These are phyloP conservation scores for Aproaerema taeniolella DNA, from an alignment of 2,888 invertebrate species.

Conservation along the genomic window DNA sequence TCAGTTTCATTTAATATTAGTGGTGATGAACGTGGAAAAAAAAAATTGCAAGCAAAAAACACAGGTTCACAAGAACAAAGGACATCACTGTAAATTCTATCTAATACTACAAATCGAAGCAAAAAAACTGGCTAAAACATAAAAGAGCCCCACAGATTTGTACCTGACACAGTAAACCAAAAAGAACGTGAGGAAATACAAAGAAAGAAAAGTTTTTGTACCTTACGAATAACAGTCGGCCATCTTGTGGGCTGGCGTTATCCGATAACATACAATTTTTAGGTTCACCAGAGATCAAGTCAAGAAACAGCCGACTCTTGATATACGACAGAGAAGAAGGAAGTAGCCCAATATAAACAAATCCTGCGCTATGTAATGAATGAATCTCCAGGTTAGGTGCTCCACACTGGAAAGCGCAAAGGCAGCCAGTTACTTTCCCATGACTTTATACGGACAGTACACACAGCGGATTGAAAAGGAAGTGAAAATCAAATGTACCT, in stretches of 20 bases:
- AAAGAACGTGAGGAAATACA: constrained; percentile 29
- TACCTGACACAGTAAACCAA: constrained; percentile 23
- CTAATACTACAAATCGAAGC: constrained; percentile 17
- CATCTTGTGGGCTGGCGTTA: constrained; percentile 76
- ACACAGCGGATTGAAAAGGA: constrained; percentile 18
- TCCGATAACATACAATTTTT: constrained; percentile 61
- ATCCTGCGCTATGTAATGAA: constrained; percentile 33
- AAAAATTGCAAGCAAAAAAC: constrained; percentile 31
- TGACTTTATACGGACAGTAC: constrained; percentile 19
- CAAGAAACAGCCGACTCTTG: constrained; percentile 35
- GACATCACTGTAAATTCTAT: constrained; percentile 31
- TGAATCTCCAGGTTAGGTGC: constrained; percentile 41
- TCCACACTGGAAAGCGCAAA: constrained; percentile 61
- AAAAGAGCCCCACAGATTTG: constrained; percentile 24
- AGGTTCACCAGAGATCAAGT: constrained; percentile 44
- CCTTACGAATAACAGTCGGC: constrained; percentile 76
- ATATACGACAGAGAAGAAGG: constrained; percentile 33
- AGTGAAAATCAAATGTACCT: constrained; percentile 36
- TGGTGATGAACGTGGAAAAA: background rate
- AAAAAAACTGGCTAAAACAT: constrained; percentile 21
- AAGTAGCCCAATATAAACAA: constrained; percentile 36
- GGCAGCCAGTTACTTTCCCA: constrained; percentile 53
- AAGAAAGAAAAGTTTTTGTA: constrained; percentile 58
- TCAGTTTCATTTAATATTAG: background rate
- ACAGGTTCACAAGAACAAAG: constrained; percentile 50